phyloP scores from a whole-genome alignment of 2,797 vertebrate genomes.

The Hemibagrus guttatus region DNA sequence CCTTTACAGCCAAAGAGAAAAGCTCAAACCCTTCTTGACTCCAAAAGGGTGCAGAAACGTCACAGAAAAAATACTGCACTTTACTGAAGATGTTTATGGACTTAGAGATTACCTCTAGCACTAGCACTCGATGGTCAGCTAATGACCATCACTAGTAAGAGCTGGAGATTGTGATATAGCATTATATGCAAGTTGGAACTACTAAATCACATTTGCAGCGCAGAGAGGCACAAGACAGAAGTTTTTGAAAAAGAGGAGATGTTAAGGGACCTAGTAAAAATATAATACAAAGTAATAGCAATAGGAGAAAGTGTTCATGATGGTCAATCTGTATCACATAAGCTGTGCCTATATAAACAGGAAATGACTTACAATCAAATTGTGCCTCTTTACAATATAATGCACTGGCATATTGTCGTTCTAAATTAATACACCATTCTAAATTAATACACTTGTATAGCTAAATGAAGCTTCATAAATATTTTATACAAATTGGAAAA shows the following conservation, averaged over 20 bases:
- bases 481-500: background rate
- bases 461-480: background rate
- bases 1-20: conserved; percentile 19
- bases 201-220: conserved; percentile 73
- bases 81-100: background rate
- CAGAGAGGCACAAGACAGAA: conserved; percentile 61
- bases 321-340: background rate
- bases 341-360: too few species aligned
- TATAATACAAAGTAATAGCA: background rate
- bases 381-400: background rate
- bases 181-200: conserved; percentile 48
- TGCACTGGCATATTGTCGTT: background rate
- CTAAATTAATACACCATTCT: background rate
- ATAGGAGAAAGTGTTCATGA: background rate
- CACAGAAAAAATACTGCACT: background rate
- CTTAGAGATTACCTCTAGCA: background rate
- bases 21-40: background rate
- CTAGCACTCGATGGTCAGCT: conserved; percentile 10
- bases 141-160: background rate
- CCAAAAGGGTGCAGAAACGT: background rate
- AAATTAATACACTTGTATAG: background rate
- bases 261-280: conserved; percentile 47
- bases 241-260: conserved; percentile 69
- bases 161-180: background rate
- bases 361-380: background rate